Conservation (phyloP, 2,797 vertebrate genomes). For the Sebastes oblongus region DNA sequence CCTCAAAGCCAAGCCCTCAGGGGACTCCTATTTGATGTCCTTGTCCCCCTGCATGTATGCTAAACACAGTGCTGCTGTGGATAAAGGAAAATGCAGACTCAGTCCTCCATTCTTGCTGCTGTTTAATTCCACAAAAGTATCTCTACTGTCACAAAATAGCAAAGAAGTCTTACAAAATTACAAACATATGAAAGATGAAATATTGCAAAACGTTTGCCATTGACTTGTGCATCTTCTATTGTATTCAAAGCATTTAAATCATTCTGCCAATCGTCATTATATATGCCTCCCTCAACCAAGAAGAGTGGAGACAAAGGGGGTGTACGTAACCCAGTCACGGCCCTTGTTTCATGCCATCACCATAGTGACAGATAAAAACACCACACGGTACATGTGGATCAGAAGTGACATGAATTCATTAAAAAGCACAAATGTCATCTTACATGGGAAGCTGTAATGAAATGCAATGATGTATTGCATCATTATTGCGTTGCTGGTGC, state of each 20-base stretch:
- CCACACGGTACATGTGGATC: not conserved
- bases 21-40: constrained; percentile 39
- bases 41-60: constrained; percentile 24
- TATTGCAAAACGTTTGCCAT: not conserved
- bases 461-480: not conserved
- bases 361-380: not conserved
- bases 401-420: not conserved
- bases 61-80: not conserved
- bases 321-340: not conserved
- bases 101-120: not conserved
- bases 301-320: not conserved
- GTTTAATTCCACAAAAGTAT: not conserved
- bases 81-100: not conserved
- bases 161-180: not conserved
- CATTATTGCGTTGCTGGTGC: not conserved
- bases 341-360: not conserved
- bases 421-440: not conserved
- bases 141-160: not conserved
- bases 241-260: not conserved
- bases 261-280: not conserved
- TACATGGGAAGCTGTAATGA: not conserved
- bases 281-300: not conserved
- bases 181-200: not conserved
- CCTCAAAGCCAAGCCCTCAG: constrained; percentile 40
- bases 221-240: not conserved